Percentiles rank a stretch among this genome's conserved stretches.
Conservation (phyloP, 2,113 vertebrate species). For the Bagarius yarrelli region DNA sequence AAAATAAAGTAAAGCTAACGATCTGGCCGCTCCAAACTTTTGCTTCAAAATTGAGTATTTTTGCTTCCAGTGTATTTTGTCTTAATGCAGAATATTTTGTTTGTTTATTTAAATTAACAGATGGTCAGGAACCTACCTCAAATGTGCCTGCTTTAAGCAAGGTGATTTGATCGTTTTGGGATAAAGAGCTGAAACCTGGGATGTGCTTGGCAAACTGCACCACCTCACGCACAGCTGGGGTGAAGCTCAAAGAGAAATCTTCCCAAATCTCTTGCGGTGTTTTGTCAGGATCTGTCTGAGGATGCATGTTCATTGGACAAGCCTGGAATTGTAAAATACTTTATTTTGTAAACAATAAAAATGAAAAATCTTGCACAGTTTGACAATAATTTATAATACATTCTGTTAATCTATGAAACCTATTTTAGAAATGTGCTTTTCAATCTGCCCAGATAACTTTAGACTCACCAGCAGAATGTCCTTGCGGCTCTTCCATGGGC, state of each 20-base stretch:
- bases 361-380: neutral
- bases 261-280: conserved; percentile 91
- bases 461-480: conserved; percentile 80
- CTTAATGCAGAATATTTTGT: neutral
- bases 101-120: neutral
- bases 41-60: neutral
- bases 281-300: conserved; percentile 76
- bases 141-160: conserved; percentile 94
- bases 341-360: too few relatives aligned
- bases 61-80: neutral
- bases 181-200: conserved; percentile 84
- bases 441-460: neutral
- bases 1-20: neutral
- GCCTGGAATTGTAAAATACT: conserved; percentile 68
- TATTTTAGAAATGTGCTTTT: neutral
- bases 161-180: conserved; percentile 89
- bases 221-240: conserved; percentile 86
- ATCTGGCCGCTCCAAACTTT: neutral
- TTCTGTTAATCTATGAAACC: neutral
- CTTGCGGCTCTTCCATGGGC: conserved; percentile 66
- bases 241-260: conserved; percentile 92
- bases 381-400: neutral
- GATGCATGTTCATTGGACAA: conserved; percentile 89
- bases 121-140: conserved; percentile 71
- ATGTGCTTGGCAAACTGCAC: conserved; percentile 93